A percentile compares a stretch with the other conserved stretches of the same genome.
These are phyloP conservation scores for Daktulosphaira vitifoliae DNA, from an alignment of 1,140 invertebrate genomes.

Conservation along the genomic window DNA sequence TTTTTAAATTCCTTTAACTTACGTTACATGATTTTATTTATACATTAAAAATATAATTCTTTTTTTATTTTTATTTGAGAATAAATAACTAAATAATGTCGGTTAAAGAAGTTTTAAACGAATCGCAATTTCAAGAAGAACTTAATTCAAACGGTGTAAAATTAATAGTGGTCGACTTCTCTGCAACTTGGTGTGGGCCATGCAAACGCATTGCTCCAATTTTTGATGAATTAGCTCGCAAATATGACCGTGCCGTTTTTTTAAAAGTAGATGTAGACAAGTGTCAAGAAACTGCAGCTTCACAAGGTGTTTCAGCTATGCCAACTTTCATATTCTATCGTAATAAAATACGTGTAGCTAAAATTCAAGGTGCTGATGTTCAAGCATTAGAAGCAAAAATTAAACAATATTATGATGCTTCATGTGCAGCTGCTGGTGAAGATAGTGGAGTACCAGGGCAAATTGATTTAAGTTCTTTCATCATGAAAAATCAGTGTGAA, in stretches of 20 bases:
- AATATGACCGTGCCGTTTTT: conserved; percentile 83
- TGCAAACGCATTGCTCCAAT: conserved; percentile 85
- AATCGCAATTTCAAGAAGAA: conserved; percentile 74
- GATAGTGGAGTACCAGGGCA: conserved; percentile 53
- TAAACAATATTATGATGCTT: conserved; percentile 67
- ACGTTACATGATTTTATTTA: no score
- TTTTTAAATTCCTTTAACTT: no score
- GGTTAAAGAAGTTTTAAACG: conserved; percentile 53
- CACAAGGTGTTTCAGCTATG: conserved; percentile 86
- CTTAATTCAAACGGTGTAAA: conserved; percentile 68
- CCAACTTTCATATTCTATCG: conserved; percentile 96
- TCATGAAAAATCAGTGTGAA: conserved; percentile 82
- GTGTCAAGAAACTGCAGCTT: conserved; percentile 72
- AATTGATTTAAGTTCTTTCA: conserved; percentile 83
- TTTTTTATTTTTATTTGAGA: no score
- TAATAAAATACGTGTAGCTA: conserved; percentile 73
- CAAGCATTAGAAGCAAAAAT: conserved; percentile 77
- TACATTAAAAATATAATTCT: no score
- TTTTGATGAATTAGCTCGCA: conserved; percentile 73
- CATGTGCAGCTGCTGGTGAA: conserved; percentile 49
- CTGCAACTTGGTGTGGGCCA: conserved; percentile 89
- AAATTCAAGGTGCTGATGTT: conserved; percentile 76
- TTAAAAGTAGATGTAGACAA: conserved; percentile 91
- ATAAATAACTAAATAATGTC: conserved; percentile 34
- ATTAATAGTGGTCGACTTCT: conserved; percentile 91